A percentile compares a stretch with the other conserved stretches of the same genome.
Evolutionary conservation across 2,113 vertebrate species (phyloP).

Genomic region (Laticauda colubrina): DNA sequence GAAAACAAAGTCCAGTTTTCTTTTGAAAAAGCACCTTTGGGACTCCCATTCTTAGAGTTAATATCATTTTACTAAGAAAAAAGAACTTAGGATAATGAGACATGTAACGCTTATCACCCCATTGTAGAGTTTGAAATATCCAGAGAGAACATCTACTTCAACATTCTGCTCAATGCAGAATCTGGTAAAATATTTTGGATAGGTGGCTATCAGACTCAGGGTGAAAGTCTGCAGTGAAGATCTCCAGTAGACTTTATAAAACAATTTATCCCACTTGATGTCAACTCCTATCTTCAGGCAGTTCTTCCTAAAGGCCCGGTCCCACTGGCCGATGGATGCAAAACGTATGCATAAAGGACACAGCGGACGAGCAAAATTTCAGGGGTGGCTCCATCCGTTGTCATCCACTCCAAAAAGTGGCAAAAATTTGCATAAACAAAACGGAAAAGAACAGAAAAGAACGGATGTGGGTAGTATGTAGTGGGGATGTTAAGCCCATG

Average conservation of each 20-base stretch:
- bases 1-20: not conserved
- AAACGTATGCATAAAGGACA: too few species aligned
- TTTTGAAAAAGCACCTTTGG: not conserved
- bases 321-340: too few species aligned
- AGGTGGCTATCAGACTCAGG: not conserved
- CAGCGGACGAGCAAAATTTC: too few species aligned
- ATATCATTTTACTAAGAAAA: not conserved
- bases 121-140: not conserved
- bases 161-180: not conserved
- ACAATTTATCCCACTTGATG: not conserved
- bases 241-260: not conserved
- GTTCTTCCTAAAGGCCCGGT: not conserved
- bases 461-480: too few species aligned
- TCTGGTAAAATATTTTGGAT: not conserved
- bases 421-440: too few species aligned
- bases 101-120: not conserved
- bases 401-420: too few species aligned
- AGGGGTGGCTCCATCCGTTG: too few species aligned
- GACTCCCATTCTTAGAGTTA: not conserved
- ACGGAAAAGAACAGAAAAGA: too few species aligned
- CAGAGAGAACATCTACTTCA: not conserved
- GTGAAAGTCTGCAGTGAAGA: not conserved
- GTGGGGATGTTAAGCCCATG: too few species aligned
- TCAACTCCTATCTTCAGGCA: not conserved
- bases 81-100: not conserved